A percentile compares a stretch with the other conserved stretches of the same genome.
phyloP scores from a whole-genome alignment of 2,888 invertebrate genomes.

The Caenorhabditis sinica region DNA sequence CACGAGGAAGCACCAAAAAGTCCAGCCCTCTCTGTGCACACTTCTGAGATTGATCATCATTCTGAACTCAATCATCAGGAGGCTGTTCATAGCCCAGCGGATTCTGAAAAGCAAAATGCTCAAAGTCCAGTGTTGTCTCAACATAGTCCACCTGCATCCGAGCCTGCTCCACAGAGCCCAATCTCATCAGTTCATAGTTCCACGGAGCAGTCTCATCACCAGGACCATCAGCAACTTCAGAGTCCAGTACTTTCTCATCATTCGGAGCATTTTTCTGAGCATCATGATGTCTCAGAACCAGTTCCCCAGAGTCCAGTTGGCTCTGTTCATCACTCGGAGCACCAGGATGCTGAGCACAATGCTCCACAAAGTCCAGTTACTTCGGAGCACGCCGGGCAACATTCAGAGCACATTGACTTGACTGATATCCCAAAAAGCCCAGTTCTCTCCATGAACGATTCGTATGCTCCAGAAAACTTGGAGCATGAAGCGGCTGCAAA shows the following conservation, averaged over 20 bases:
- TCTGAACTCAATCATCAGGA: background rate
- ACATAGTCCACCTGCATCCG: too few species aligned
- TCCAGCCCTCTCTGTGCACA: conserved; percentile 10
- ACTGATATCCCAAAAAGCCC: conserved; percentile 6
- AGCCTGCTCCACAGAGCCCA: conserved; percentile 12
- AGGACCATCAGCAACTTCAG: background rate
- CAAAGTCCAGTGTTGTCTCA: too few species aligned
- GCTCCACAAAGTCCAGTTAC: conserved; percentile 13
- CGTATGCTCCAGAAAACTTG: background rate
- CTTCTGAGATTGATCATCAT: too few species aligned
- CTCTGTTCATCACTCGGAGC: conserved; percentile 10
- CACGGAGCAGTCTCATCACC: conserved; percentile 5
- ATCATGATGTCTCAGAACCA: background rate
- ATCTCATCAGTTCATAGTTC: conserved; percentile 14
- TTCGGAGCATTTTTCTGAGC: background rate
- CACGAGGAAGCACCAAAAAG: background rate
- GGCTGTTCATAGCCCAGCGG: too few species aligned
- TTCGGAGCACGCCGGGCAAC: background rate
- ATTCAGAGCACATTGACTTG: background rate
- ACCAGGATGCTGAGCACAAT: background rate
- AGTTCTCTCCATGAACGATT: conserved; percentile 1
- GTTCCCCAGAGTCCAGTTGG: background rate
- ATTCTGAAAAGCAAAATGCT: too few species aligned
- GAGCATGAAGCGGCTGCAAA: conserved; percentile 16
- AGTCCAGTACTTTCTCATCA: background rate